Base-by-base conservation (phyloP, 2,888 invertebrate genomes). In the Caprella mutica region DNA sequence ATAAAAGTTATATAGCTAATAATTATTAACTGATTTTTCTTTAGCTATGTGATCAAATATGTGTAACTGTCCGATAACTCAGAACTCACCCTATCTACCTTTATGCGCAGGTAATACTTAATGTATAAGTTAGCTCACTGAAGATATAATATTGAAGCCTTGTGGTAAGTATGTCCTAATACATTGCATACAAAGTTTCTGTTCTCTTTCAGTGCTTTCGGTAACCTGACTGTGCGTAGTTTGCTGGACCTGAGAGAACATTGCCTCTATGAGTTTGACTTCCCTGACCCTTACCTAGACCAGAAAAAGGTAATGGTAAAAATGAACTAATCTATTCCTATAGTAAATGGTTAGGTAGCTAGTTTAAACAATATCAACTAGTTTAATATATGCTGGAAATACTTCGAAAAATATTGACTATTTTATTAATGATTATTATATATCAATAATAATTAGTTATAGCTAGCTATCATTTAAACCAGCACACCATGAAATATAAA, bases 221-320 rank as follows among this genome's bases (percentile, higher is more conserved):
- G 88, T 59, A 84, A 85, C 61, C 78, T 96, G 68, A 92, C 91
- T 62, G 87, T 94, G 65, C 77, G 96, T 70, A 84, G 86, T 70
- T 77, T 97, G 65, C 77, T 97, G 68, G 92, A 94, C 72, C 84
- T 91, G 68, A 86, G 92, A 69, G 92, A 93, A 75, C 89, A 90
- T 70, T 86, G 85, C 70, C 80, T 96, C 72, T 81, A 86, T 68
- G 86, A 90, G 70, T 88, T 86, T 71, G 87, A 90, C 65, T 96
- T 97, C 72, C 84, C 85, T 68, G 96, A 97, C 75, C 85, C 93
- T 8, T 83, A 81, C 70, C 72, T 79, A 46, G 76, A 76, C 69
- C 81, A 80, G 71, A 71, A 62, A 52, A 61, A 61, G 58, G 61
- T 61, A 48, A 46, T n/a, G n/a, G n/a, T n/a, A n/a, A 52, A 30